These are phyloP conservation scores for Cynodonichthys magdalenae DNA, from an alignment of 2,797 vertebrate species.

Conservation along the genomic window DNA sequence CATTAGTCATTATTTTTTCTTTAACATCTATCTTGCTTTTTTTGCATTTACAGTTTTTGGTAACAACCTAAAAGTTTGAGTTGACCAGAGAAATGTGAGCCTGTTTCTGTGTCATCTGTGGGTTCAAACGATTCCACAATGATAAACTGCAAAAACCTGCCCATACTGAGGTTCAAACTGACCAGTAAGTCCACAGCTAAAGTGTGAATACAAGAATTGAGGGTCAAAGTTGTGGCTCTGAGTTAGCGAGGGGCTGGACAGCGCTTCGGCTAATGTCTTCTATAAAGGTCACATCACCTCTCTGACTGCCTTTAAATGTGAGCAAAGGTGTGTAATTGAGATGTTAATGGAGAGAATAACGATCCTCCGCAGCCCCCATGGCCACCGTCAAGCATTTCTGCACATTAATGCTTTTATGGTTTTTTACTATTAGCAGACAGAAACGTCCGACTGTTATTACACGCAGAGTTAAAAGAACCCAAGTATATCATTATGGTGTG, in stretches of 20 bases:
- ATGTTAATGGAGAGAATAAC: slow-evolving; percentile 73
- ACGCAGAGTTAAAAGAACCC: slow-evolving; percentile 63
- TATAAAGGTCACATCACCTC: slow-evolving; percentile 72
- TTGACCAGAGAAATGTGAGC: no score
- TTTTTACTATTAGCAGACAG: slow-evolving; percentile 46
- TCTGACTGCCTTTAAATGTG: slow-evolving; percentile 58
- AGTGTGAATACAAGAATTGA: background rate
- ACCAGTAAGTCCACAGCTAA: no score
- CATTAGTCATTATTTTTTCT: no score
- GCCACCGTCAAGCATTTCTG: slow-evolving; percentile 34
- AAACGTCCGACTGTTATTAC: slow-evolving; percentile 61
- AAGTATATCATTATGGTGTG: slow-evolving; percentile 66
- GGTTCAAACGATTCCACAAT: background rate
- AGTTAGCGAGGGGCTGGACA: slow-evolving; percentile 44
- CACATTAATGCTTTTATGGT: slow-evolving; percentile 27
- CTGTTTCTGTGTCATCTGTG: background rate
- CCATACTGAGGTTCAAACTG: no score
- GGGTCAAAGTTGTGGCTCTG: slow-evolving; percentile 58
- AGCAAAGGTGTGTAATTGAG: slow-evolving; percentile 72
- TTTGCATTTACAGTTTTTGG: no score
- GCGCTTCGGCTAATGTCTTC: slow-evolving; percentile 45
- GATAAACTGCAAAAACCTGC: background rate
- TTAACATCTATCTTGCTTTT: no score
- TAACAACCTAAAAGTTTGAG: background rate
- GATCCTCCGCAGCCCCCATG: slow-evolving; percentile 40